Evolutionary conservation across 35 echinoderm and acorn worm genomes (phyloP), one percentile per base, ranked within the genome.

Genomic region (Ophioderma brevispina): DNA sequence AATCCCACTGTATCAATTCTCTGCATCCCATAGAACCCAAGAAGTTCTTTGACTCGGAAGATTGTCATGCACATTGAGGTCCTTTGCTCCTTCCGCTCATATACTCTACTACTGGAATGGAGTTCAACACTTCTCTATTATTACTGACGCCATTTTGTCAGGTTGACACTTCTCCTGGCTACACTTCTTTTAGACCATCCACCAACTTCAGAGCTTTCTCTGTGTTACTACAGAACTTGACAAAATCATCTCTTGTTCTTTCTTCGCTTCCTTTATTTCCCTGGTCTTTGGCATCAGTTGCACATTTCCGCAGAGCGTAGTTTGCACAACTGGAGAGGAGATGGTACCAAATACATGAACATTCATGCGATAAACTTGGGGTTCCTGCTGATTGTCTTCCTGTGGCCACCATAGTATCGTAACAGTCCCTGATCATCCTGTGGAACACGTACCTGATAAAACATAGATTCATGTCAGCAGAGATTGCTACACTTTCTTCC

Each of bases 331-430:
- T 52, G 46, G 46, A 52, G 46, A 52, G 46, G 46, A 52, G 21
- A 52, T 21, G 8, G 46, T 21, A 8, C 46, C 46, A 52, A 52
- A 52, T 52, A 52, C 46, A 52, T 52, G 46, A 8, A 52, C 46
- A 8, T 52, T 52, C 46, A 52, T 52, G n/a, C n/a, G n/a, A n/a
- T n/a, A n/a, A n/a, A n/a, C n/a, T n/a, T n/a, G n/a, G n/a, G n/a
- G n/a, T n/a, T n/a, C n/a, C n/a, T n/a, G n/a, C n/a, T n/a, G n/a
- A n/a, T n/a, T n/a, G n/a, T n/a, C n/a, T n/a, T n/a, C n/a, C n/a
- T n/a, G n/a, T 28, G 78, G 79, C 90, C 94, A 96, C 91, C 91
- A 96, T 33, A 96, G 32, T 93, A 89, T 2, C 91, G 79, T 25
- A 93, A 25, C 31, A 92, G 55, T 38, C 87, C 94, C 18, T 85